Evolutionary conservation across 2,888 invertebrate species (phyloP).

Genomic region (Lucinisca nassula): DNA sequence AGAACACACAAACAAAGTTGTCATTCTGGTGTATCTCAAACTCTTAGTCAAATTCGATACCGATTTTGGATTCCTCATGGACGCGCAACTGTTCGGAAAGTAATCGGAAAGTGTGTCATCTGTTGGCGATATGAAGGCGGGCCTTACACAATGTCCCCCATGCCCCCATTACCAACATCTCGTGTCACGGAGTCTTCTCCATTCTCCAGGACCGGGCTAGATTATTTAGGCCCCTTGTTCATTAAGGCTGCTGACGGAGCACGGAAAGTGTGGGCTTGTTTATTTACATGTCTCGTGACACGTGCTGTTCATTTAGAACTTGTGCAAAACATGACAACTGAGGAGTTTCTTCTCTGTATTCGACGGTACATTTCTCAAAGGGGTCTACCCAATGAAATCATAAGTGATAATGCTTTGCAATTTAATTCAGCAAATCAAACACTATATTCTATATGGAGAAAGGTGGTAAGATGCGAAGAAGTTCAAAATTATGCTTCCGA

Average conservation of each 20-base stretch:
- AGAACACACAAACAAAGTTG: too few species aligned
- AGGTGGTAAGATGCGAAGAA: slow-evolving; percentile 18
- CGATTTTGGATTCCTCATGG: slow-evolving; percentile 34
- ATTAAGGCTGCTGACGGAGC: slow-evolving; percentile 15
- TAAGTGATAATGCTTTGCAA: slow-evolving; percentile 41
- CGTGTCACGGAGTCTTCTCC: slow-evolving; percentile 34
- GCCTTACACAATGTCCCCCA: slow-evolving; percentile 33
- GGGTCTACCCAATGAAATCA: slow-evolving; percentile 23
- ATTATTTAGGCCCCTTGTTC: slow-evolving; percentile 51
- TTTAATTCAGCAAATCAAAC: slow-evolving; percentile 29
- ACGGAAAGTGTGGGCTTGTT: slow-evolving; percentile 50
- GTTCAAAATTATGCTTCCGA: slow-evolving; percentile 32
- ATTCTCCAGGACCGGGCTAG: slow-evolving; percentile 37
- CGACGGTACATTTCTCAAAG: slow-evolving; percentile 40
- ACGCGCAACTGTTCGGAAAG: too few species aligned
- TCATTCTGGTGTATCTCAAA: too few species aligned
- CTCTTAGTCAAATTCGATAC: not conserved
- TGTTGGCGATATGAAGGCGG: too few species aligned
- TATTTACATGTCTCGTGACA: slow-evolving; percentile 54
- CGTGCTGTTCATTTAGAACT: slow-evolving; percentile 48
- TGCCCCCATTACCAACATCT: slow-evolving; percentile 39
- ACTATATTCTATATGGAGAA: too few species aligned
- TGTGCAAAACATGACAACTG: slow-evolving; percentile 41
- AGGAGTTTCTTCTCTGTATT: slow-evolving; percentile 38
- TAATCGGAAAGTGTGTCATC: too few species aligned